Conservation (phyloP, 2,797 vertebrate species). For the Sebastes steindachneri region DNA sequence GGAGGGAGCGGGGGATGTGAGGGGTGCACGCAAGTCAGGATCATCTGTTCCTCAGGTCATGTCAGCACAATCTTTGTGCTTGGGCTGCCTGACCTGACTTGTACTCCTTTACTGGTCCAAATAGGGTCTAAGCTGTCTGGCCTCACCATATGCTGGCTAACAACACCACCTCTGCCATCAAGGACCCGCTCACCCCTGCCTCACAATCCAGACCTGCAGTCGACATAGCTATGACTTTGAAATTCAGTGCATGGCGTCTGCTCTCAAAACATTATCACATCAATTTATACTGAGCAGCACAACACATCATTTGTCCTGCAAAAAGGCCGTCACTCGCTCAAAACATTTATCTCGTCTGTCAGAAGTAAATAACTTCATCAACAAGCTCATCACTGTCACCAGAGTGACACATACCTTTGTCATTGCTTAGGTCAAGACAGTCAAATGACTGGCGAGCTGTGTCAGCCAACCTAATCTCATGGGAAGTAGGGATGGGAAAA, state of each 20-base stretch:
- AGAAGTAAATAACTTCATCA: not conserved
- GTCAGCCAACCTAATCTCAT: not conserved
- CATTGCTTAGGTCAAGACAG: not conserved
- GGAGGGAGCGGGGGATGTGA: not conserved
- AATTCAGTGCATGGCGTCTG: not conserved
- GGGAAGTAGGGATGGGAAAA: too few species aligned
- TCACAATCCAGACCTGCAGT: not conserved
- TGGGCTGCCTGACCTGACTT: conserved; percentile 75
- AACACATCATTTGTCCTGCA: not conserved
- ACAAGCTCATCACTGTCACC: not conserved
- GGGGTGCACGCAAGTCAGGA: conserved; percentile 38
- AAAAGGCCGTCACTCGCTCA: not conserved
- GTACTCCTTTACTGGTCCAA: conserved; percentile 67
- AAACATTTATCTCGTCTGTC: not conserved
- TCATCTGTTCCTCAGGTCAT: conserved; percentile 74
- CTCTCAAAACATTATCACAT: not conserved
- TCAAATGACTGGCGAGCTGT: not conserved
- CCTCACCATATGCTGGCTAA: conserved; percentile 76
- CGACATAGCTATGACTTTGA: not conserved
- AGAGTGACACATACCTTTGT: not conserved
- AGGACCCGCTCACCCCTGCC: conserved; percentile 7
- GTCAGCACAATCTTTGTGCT: conserved; percentile 68
- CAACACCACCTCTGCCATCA: conserved; percentile 37
- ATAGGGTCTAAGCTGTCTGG: conserved; percentile 81
- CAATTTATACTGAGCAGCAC: not conserved